These are phyloP conservation scores for Lethrus apterus DNA, from an alignment of 1,140 invertebrate species.

Conservation along the genomic window DNA sequence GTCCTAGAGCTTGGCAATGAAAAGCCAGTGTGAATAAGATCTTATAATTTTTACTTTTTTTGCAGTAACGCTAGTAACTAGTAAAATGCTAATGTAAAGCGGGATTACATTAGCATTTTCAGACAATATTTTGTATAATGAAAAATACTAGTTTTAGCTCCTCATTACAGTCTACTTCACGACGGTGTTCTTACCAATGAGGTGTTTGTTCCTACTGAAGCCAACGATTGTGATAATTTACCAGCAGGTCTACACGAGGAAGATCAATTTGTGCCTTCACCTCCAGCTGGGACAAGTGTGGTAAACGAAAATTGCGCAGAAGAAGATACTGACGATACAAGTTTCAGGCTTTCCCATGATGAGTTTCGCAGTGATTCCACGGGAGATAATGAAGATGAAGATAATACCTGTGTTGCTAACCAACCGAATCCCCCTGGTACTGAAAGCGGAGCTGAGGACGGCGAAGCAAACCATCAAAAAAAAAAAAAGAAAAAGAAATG, in stretches of 20 bases:
- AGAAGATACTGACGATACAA: conserved; percentile 4
- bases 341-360: conserved; percentile 7
- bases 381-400: conserved; percentile 7
- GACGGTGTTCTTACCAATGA: too few species aligned
- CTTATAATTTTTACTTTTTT: too few species aligned
- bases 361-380: conserved; percentile 9
- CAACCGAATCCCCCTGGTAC: background rate
- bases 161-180: too few species aligned
- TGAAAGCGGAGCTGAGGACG: background rate
- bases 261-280: conserved; percentile 1
- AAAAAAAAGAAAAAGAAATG: conserved; percentile 33
- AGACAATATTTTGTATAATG: too few species aligned
- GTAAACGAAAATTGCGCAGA: conserved; percentile 5
- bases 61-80: too few species aligned
- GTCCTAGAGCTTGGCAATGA: too few species aligned
- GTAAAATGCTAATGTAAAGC: too few species aligned
- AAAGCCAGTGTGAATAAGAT: too few species aligned
- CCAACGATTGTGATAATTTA: background rate
- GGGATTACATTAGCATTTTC: too few species aligned
- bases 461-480: conserved; percentile 28
- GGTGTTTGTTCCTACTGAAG: too few species aligned
- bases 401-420: conserved; percentile 5
- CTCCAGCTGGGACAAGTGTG: conserved; percentile 1
- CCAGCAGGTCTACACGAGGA: background rate
- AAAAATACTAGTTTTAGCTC: too few species aligned